A percentile compares a stretch with the other conserved stretches of the same genome.
phyloP scores from a whole-genome alignment of 2,113 vertebrate genomes.

The Dasyprocta punctata region DNA sequence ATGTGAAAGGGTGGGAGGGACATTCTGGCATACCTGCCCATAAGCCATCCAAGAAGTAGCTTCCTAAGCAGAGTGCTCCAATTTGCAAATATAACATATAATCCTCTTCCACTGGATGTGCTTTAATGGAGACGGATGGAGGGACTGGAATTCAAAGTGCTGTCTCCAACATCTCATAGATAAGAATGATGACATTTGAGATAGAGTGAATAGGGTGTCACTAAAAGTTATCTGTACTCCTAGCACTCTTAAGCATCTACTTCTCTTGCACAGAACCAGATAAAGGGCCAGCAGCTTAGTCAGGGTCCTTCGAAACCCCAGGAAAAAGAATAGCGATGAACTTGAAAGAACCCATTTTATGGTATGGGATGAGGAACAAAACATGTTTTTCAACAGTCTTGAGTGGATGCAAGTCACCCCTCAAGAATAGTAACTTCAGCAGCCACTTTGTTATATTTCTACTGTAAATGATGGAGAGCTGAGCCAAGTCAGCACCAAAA shows the following conservation, averaged over 20 bases:
- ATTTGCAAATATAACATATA: slow-evolving; percentile 58
- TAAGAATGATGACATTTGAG: slow-evolving; percentile 17
- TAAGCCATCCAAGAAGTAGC: slow-evolving; percentile 59
- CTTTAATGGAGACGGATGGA: background rate
- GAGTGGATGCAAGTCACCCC: slow-evolving; percentile 66
- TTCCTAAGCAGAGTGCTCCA: slow-evolving; percentile 62
- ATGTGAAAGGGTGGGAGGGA: background rate
- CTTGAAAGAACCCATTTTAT: slow-evolving; percentile 61
- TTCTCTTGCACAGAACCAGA: slow-evolving; percentile 59
- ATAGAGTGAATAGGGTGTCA: slow-evolving; percentile 21
- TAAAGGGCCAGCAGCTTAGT: slow-evolving; percentile 39
- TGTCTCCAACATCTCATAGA: slow-evolving; percentile 53
- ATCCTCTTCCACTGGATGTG: slow-evolving; percentile 55
- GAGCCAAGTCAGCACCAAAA: slow-evolving; percentile 80
- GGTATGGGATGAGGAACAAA: slow-evolving; percentile 25
- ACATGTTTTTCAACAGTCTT: slow-evolving; percentile 59
- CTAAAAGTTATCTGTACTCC: slow-evolving; percentile 25
- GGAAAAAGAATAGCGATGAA: slow-evolving; percentile 47
- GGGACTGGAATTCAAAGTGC: slow-evolving; percentile 58
- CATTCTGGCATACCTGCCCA: slow-evolving; percentile 20
- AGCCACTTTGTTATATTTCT: slow-evolving; percentile 77
- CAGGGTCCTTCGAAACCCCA: slow-evolving; percentile 46
- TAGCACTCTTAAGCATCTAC: slow-evolving; percentile 38
- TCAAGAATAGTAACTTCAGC: slow-evolving; percentile 75
- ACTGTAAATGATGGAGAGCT: slow-evolving; percentile 78